Evolutionary conservation across 1,140 invertebrate genomes (phyloP).

Genomic region (Tetramorium simillimum): DNA sequence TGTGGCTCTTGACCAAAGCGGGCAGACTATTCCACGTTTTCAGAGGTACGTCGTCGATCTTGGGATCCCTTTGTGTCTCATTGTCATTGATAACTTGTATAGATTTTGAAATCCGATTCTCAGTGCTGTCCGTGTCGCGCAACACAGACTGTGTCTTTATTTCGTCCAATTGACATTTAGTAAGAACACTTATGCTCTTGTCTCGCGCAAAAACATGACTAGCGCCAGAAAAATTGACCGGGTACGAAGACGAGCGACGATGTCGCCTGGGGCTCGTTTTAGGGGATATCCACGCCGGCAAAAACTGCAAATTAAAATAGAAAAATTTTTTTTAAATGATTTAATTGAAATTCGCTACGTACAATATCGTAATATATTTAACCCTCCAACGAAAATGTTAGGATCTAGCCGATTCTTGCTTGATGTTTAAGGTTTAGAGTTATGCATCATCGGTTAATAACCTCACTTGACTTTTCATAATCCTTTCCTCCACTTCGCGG

Average conservation of each 20-base stretch:
- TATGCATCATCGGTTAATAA: no score
- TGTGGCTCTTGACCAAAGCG: conserved; percentile 66
- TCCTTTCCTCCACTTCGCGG: no score
- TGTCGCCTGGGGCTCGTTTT: conserved; percentile 78
- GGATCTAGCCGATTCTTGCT: no score
- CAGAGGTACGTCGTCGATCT: conserved; percentile 61
- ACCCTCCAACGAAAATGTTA: no score
- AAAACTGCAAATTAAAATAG: conserved; percentile 73
- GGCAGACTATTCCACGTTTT: conserved; percentile 79
- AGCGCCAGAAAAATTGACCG: conserved; percentile 74
- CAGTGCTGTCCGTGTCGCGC: background rate
- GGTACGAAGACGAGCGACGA: conserved; percentile 79
- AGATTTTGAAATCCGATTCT: background rate
- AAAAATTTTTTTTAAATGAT: background rate
- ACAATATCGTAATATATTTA: background rate
- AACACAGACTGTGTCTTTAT: conserved; percentile 22
- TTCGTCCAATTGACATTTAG: conserved; percentile 57
- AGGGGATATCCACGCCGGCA: conserved; percentile 73
- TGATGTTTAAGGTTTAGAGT: no score
- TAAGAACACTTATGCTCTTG: conserved; percentile 15
- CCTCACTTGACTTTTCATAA: no score
- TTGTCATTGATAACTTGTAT: background rate
- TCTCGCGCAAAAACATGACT: conserved; percentile 49
- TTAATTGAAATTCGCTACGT: background rate
- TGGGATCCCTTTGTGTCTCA: conserved; percentile 12